Percentiles rank a stretch among this genome's conserved stretches.
Conservation (phyloP, 2,888 invertebrate genomes). For the Drosophila histrio region DNA sequence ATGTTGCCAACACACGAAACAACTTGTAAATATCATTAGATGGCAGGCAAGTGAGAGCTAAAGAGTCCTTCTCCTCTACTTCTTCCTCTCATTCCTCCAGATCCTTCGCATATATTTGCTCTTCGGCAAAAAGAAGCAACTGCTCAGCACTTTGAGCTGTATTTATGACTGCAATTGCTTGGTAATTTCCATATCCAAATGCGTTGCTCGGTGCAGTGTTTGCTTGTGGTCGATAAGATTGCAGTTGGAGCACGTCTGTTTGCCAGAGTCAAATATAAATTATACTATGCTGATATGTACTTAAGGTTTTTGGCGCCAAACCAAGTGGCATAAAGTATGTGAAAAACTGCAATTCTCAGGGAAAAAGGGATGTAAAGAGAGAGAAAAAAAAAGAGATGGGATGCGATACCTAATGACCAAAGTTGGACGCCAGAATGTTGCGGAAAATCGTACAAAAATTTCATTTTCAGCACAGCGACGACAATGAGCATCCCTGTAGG, state of each 20-base stretch:
- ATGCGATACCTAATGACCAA: constrained; percentile 56
- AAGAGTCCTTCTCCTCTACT: not conserved
- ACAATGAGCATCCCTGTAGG: constrained; percentile 30
- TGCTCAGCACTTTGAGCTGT: constrained; percentile 15
- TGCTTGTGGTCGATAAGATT: constrained; percentile 47
- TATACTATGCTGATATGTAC: constrained; percentile 58
- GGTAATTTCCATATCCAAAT: constrained; percentile 51
- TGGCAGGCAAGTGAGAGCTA: not conserved
- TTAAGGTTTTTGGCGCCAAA: constrained; percentile 42
- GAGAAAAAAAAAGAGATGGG: constrained; percentile 10
- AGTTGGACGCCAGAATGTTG: constrained; percentile 38
- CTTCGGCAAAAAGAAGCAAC: not conserved
- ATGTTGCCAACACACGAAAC: constrained; percentile 17
- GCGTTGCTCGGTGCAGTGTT: constrained; percentile 17
- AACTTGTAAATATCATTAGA: constrained; percentile 13
- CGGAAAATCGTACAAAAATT: constrained; percentile 28
- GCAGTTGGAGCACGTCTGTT: constrained; percentile 20
- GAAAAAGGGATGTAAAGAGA: constrained; percentile 1
- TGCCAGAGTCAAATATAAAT: constrained; percentile 55
- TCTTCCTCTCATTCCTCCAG: not conserved
- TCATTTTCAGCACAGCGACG: constrained; percentile 46
- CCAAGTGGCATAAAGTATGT: constrained; percentile 37
- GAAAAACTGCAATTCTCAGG: constrained; percentile 52
- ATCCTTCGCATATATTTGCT: not conserved
- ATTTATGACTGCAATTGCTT: constrained; percentile 56